phyloP scores from a whole-genome alignment of 2,888 invertebrate genomes.

The Eubasilissa splendida region DNA sequence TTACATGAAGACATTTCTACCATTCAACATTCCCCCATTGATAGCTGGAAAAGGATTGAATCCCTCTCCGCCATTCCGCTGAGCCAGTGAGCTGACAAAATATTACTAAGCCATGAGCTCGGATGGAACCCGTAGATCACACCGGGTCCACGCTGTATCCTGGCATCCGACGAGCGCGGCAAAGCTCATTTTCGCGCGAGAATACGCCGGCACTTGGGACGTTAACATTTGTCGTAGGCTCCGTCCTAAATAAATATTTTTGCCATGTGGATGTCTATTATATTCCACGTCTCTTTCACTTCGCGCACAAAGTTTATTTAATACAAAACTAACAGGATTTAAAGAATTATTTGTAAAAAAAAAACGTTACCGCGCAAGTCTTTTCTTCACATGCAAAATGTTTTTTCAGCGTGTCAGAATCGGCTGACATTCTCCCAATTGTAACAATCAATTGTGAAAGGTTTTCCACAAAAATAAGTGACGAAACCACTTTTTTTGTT shows the following conservation, averaged over 20 bases:
- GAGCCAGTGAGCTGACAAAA: slow-evolving; percentile 40
- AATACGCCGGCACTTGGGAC: not conserved
- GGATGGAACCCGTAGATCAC: not conserved
- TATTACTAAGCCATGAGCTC: slow-evolving; percentile 16
- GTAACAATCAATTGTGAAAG: slow-evolving; percentile 2
- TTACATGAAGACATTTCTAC: slow-evolving; percentile 16
- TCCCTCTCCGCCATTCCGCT: slow-evolving; percentile 17
- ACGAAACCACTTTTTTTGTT: not conserved
- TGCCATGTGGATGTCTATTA: slow-evolving; percentile 49
- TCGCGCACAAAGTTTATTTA: slow-evolving; percentile 41
- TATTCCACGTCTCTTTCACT: slow-evolving; percentile 22
- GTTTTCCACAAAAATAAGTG: not conserved
- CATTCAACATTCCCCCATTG: slow-evolving; percentile 16
- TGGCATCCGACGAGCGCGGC: not conserved
- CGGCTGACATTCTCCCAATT: slow-evolving; percentile 1
- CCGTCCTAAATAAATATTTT: slow-evolving; percentile 57
- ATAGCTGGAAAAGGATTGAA: slow-evolving; percentile 40
- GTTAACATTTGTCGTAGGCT: not conserved
- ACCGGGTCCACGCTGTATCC: not conserved
- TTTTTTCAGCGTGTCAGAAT: slow-evolving; percentile 45
- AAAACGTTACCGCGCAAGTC: slow-evolving; percentile 22
- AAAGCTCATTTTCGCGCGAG: slow-evolving; percentile 6
- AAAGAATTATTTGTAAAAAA: slow-evolving; percentile 40
- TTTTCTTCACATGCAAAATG: slow-evolving; percentile 17
- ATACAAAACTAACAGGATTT: slow-evolving; percentile 49